Conservation (phyloP, 2,888 invertebrate species). For the Ormyrus rosae region DNA sequence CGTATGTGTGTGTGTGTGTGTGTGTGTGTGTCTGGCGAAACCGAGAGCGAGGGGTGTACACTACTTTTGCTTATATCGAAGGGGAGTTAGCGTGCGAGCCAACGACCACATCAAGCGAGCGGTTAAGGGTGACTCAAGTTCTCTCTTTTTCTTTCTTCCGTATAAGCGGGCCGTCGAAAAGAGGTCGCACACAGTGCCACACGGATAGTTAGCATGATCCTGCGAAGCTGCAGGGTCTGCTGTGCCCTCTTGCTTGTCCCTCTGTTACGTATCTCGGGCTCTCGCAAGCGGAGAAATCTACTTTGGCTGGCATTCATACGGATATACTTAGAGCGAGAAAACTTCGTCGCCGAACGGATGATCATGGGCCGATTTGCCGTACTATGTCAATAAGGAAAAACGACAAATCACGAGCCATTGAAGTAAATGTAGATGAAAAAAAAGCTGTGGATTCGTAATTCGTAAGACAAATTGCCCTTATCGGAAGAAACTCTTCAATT, state of each 20-base stretch:
- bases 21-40: too few species aligned
- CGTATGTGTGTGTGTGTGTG: too few species aligned
- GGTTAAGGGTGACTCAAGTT: too few species aligned
- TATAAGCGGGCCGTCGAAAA: slow-evolving; percentile 6
- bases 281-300: slow-evolving; percentile 12
- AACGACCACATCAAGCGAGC: too few species aligned
- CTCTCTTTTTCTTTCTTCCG: too few species aligned
- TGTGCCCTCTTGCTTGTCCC: neutral
- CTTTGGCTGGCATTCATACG: slow-evolving; percentile 19
- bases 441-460: too few species aligned
- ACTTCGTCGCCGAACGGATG: neutral
- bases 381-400: neutral
- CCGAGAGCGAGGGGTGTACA: too few species aligned
- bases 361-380: neutral
- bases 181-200: slow-evolving; percentile 21
- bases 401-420: neutral
- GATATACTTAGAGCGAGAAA: slow-evolving; percentile 27
- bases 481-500: too few species aligned
- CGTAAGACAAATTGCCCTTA: too few species aligned
- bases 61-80: too few species aligned
- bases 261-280: neutral
- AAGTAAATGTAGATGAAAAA: too few species aligned
- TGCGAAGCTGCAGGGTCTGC: neutral
- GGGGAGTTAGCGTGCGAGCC: too few species aligned
- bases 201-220: slow-evolving; percentile 33